Base-by-base conservation (phyloP, 2,888 invertebrate species). In the Scrobipalpa atriplicella region DNA sequence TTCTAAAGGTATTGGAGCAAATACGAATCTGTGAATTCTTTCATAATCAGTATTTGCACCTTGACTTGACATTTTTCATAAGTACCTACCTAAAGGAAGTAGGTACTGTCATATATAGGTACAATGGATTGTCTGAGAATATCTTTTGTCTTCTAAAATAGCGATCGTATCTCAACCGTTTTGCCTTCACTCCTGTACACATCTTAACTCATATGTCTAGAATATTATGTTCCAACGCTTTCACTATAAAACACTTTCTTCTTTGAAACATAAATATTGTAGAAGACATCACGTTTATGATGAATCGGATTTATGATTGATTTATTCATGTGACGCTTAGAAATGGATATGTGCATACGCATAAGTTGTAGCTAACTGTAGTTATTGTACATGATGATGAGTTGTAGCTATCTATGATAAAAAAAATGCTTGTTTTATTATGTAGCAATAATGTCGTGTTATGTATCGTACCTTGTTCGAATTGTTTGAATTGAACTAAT, bases 161-260 rank as follows among this genome's bases (percentile, higher is more conserved):
- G 11, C 10, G 54, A 54, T 54, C 54, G 18, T 54, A 54, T 54
- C 54, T 10, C 19, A 21, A 21, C 21, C 21, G 54, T 54, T 54
- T 54, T 47, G 47, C 16, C 54, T 21, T 18, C 21, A 18, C 21
- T 51, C 18, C 18, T 7, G 19, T 18, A 19, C 10, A 52, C 19
- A 9, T 16, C 58, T n/a, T n/a, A n/a, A n/a, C n/a, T 29, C 58
- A 13, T 58, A n/a, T 36, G 29, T 38, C 58, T 38, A 29, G 58
- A 58, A 58, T 29, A 58, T 58, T 58, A 58, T 58, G 29, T 29
- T 29, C 38, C 58, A 36, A n/a, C 13, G 18, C 61, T 61, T 61
- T 61, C 61, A 41, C 61, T 61, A 61, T 61, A 61, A 39, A 61
- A 61, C 61, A 61, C 61, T 61, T 61, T 61, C 61, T 61, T 58